These are phyloP conservation scores for Ailurus styani DNA, from an alignment of 2,113 vertebrate genomes.

Conservation along the genomic window DNA sequence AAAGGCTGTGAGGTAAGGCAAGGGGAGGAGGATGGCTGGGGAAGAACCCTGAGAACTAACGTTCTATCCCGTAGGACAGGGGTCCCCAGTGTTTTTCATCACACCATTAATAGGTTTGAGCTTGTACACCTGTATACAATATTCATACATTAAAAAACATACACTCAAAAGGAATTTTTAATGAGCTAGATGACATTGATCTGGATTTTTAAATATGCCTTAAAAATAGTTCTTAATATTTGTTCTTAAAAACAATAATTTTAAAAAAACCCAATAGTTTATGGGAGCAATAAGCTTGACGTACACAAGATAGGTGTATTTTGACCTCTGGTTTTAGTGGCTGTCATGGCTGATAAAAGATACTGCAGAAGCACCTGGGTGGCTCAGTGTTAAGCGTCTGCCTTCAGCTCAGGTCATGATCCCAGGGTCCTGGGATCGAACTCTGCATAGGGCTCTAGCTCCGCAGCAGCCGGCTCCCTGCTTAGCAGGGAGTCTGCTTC, in stretches of 20 bases:
- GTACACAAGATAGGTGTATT: background rate
- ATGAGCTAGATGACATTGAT: background rate
- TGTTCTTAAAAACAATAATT: background rate
- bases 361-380: background rate
- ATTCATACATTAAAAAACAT: background rate
- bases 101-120: background rate
- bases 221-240: background rate
- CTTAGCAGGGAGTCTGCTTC: no score
- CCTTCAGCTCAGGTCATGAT: no score
- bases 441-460: accelerated
- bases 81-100: background rate
- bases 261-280: no score
- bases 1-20: background rate
- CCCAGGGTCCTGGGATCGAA: no score
- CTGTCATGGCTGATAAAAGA: background rate
- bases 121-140: background rate
- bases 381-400: no score
- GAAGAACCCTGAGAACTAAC: background rate
- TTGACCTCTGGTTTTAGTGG: background rate
- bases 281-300: no score
- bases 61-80: background rate
- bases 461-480: no score
- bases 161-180: background rate
- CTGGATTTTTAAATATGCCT: background rate
- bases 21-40: background rate